Conservation (phyloP, 2,113 vertebrate species). For the Melanotaenia duboulayi region DNA sequence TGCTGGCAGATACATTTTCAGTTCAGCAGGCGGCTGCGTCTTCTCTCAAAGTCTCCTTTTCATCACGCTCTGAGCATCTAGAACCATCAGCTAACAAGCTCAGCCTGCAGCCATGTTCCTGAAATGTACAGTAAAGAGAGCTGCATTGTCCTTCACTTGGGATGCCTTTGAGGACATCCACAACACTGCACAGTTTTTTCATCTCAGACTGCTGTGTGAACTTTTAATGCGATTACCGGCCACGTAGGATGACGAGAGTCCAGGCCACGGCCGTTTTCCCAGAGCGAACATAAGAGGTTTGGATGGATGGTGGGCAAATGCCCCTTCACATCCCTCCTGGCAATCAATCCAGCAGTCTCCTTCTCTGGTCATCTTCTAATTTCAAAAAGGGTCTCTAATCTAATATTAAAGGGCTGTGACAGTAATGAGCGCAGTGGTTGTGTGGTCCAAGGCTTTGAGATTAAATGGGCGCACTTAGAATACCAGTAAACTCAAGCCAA, state of each 20-base stretch:
- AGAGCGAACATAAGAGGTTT: slow-evolving; percentile 69
- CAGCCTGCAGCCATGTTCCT: slow-evolving; percentile 40
- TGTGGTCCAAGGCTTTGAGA: slow-evolving; percentile 49
- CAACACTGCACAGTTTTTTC: slow-evolving; percentile 36
- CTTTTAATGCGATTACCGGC: slow-evolving; percentile 71
- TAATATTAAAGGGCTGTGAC: slow-evolving; percentile 74
- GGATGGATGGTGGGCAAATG: slow-evolving; percentile 61
- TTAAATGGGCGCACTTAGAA: slow-evolving; percentile 74
- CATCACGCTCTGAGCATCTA: slow-evolving; percentile 7
- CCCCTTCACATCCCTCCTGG: slow-evolving; percentile 55
- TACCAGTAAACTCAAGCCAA: slow-evolving; percentile 79
- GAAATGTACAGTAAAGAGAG: slow-evolving; percentile 38
- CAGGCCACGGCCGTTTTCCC: slow-evolving; percentile 47
- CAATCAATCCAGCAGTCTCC: slow-evolving; percentile 37
- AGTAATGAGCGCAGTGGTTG: slow-evolving; percentile 75
- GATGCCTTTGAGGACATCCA: slow-evolving; percentile 41
- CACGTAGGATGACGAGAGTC: slow-evolving; percentile 51
- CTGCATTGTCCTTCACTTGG: slow-evolving; percentile 15
- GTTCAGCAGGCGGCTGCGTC: slow-evolving; percentile 11
- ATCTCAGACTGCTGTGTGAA: slow-evolving; percentile 57
- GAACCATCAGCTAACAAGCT: slow-evolving; percentile 51
- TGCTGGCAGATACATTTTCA: neutral
- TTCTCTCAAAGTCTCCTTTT: slow-evolving; percentile 8
- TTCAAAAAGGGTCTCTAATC: slow-evolving; percentile 58
- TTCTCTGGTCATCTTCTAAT: slow-evolving; percentile 56